phyloP scores from a whole-genome alignment of 2,888 invertebrate genomes.

The Autographa pulchrina region DNA sequence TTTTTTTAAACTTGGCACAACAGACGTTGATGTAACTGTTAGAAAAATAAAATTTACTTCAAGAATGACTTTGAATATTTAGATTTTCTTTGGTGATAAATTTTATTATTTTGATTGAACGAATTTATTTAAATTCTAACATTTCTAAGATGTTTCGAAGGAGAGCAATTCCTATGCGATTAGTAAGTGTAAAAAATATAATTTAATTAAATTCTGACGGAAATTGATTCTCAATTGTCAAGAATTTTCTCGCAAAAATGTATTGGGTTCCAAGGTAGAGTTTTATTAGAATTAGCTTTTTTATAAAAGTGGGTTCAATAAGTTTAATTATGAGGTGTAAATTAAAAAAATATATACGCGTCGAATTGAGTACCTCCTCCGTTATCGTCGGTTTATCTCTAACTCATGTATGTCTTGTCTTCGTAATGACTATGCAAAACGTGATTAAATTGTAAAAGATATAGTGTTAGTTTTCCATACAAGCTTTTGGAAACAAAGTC shows the following conservation, averaged over 20 bases:
- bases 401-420: no score
- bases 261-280: not conserved
- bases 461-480: no score
- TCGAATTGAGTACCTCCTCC: no score
- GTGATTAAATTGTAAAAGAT: no score
- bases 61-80: constrained; percentile 44
- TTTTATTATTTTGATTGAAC: constrained; percentile 32
- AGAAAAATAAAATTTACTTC: constrained; percentile 63
- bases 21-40: constrained; percentile 35
- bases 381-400: no score
- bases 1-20: constrained; percentile 29
- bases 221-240: not conserved
- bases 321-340: no score
- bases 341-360: no score
- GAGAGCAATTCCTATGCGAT: constrained; percentile 56
- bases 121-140: constrained; percentile 43
- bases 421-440: no score
- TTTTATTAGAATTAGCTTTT: no score
- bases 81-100: constrained; percentile 48
- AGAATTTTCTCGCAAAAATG: not conserved
- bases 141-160: constrained; percentile 71
- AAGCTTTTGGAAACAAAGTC: no score
- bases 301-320: no score
- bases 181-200: constrained; percentile 65
- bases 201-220: not conserved